phyloP scores from a whole-genome alignment of 2,888 invertebrate genomes.

The Andrena camellia region DNA sequence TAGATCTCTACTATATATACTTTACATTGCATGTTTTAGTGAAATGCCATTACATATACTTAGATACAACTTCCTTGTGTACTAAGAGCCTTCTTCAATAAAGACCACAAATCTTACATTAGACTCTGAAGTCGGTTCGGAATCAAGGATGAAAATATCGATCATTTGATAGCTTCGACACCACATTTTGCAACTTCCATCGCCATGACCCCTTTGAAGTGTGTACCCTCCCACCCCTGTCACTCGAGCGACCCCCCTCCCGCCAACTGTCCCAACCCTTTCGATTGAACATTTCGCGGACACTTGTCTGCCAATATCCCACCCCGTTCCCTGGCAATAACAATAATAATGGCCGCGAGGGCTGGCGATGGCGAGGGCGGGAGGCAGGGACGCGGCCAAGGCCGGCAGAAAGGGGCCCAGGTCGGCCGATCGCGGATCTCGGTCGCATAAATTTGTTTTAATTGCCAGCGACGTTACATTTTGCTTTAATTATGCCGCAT shows the following conservation, averaged over 20 bases:
- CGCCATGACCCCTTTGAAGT: neutral
- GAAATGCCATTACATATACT: too few relatives aligned
- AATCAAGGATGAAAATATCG: neutral
- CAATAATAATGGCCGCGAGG: constrained; percentile 71
- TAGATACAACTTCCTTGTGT: too few relatives aligned
- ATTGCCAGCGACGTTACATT: constrained; percentile 86
- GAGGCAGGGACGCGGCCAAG: constrained; percentile 71
- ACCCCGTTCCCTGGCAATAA: constrained; percentile 71
- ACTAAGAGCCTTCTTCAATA: too few relatives aligned
- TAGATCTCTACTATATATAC: too few relatives aligned
- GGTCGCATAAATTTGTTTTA: constrained; percentile 86
- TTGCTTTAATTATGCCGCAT: constrained; percentile 86
- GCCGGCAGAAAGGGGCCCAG: constrained; percentile 74
- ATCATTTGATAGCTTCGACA: neutral
- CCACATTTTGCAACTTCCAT: neutral
- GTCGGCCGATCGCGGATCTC: constrained; percentile 85
- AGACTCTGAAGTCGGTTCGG: too few relatives aligned
- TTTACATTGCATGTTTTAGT: too few relatives aligned
- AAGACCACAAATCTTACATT: too few relatives aligned
- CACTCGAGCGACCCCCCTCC: neutral
- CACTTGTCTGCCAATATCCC: constrained; percentile 32
- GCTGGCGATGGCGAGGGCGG: constrained; percentile 56
- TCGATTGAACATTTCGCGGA: constrained; percentile 24
- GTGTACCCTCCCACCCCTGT: neutral
- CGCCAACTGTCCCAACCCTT: neutral